Conservation (phyloP, 2,888 invertebrate genomes). For the Drosophila parthenogenetica region DNA sequence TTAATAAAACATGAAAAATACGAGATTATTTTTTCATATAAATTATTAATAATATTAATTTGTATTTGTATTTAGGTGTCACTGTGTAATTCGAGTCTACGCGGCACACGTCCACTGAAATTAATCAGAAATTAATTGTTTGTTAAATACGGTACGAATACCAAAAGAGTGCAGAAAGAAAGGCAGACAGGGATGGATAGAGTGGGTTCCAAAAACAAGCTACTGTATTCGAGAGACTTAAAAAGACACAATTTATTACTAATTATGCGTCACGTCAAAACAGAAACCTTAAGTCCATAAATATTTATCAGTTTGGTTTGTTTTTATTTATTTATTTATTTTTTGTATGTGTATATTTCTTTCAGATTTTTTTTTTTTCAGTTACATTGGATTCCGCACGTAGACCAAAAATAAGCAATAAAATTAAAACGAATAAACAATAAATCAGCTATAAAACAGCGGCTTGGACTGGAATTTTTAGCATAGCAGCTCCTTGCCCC, state of each 20-base stretch:
- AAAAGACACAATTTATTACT: conserved; percentile 60
- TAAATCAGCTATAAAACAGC: conserved; percentile 71
- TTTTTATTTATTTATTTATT: conserved; percentile 14
- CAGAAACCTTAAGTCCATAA: conserved; percentile 66
- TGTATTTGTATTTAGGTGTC: too few species aligned
- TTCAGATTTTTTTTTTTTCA: conserved; percentile 8
- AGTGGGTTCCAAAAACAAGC: conserved; percentile 29
- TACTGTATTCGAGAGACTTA: conserved; percentile 53
- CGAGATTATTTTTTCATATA: too few species aligned
- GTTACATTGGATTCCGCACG: conserved; percentile 56
- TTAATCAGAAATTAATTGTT: conserved; percentile 74
- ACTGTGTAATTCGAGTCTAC: conserved; percentile 16
- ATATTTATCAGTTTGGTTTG: conserved; percentile 65
- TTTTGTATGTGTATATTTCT: conserved; percentile 11
- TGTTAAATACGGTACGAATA: conserved; percentile 28
- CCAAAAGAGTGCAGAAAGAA: background rate
- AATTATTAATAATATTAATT: too few species aligned
- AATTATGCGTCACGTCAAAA: conserved; percentile 74
- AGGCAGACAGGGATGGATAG: background rate
- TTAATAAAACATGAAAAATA: too few species aligned
- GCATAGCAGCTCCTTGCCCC: conserved; percentile 50
- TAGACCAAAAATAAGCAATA: conserved; percentile 65
- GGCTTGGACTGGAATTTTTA: conserved; percentile 66
- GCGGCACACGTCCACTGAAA: conserved; percentile 56
- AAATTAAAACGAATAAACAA: conserved; percentile 68